These are phyloP conservation scores for Onychomys arenicola DNA, from an alignment of 2,797 vertebrate species.

Conservation along the genomic window DNA sequence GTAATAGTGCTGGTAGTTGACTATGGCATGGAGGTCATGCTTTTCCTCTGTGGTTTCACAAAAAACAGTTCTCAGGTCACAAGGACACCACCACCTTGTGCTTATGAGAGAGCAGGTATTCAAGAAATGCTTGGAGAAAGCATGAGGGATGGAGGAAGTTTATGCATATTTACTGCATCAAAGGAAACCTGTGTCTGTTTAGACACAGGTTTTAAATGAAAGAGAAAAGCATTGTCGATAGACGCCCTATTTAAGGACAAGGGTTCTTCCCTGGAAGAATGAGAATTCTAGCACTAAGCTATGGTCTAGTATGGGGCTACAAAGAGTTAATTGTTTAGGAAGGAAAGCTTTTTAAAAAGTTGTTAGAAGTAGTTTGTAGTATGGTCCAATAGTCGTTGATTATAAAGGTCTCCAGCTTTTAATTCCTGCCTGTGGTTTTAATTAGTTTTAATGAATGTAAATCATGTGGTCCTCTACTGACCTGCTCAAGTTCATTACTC, in stretches of 20 bases:
- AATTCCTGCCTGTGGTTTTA: conserved; percentile 73
- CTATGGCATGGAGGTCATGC: not conserved
- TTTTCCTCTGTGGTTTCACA: conserved; percentile 8
- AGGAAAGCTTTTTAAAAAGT: conserved; percentile 51
- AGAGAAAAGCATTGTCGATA: not conserved
- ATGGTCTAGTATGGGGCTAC: not conserved
- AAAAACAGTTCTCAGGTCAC: not conserved
- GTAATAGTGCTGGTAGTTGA: not conserved
- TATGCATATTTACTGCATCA: not conserved
- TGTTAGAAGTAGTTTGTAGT: conserved; percentile 59
- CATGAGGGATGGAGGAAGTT: not conserved
- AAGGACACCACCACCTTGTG: not conserved
- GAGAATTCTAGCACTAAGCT: not conserved
- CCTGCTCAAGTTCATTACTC: conserved; percentile 70
- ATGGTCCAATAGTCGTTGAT: conserved; percentile 66
- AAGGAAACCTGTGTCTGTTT: not conserved
- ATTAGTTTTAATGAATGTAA: conserved; percentile 79
- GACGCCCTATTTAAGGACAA: not conserved
- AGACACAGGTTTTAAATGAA: not conserved
- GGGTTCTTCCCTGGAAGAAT: conserved; percentile 14
- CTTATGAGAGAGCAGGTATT: not conserved
- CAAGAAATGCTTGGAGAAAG: not conserved
- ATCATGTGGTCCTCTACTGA: conserved; percentile 57
- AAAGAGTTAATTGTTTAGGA: conserved; percentile 63
- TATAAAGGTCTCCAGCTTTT: conserved; percentile 69